Evolutionary conservation across 2,113 vertebrate species (phyloP).

Genomic region (Seriola dumerili): DNA sequence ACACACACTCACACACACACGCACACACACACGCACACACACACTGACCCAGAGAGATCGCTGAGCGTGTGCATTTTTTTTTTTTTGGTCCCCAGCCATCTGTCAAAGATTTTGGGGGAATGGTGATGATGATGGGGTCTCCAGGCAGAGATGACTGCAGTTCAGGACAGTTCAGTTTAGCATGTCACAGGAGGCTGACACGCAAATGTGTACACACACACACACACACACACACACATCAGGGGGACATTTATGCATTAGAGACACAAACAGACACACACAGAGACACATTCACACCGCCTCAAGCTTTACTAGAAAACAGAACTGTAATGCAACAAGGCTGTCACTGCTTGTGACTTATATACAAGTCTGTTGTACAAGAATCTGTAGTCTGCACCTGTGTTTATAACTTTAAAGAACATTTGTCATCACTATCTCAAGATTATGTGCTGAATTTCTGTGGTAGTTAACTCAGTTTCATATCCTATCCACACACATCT

Average conservation of each 20-base stretch:
- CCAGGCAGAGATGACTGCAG: conserved; percentile 68
- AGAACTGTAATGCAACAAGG: conserved; percentile 19
- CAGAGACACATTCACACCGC: conserved; percentile 2
- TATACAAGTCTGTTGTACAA: no score
- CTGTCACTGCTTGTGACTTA: conserved; percentile 12
- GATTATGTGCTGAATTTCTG: not conserved
- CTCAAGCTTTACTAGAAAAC: conserved; percentile 29
- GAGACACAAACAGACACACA: conserved; percentile 11
- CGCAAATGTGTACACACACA: conserved; percentile 33
- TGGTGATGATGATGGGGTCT: conserved; percentile 68
- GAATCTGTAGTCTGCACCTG: not conserved
- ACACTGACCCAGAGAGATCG: conserved; percentile 37
- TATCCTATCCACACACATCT: not conserved
- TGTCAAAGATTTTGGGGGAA: conserved; percentile 67
- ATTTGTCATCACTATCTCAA: not conserved
- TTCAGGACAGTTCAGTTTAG: conserved; percentile 61
- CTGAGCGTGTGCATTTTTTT: conserved; percentile 45
- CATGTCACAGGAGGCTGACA: conserved; percentile 54
- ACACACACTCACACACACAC: conserved; percentile 15
- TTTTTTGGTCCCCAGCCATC: conserved; percentile 48
- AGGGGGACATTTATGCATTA: conserved; percentile 40
- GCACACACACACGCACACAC: conserved; percentile 26
- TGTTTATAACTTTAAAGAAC: conserved; percentile 4
- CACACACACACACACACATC: conserved; percentile 33
- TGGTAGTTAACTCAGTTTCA: not conserved